Evolutionary conservation across 2,888 invertebrate genomes (phyloP).

Genomic region (Tetrapedia diversipes): DNA sequence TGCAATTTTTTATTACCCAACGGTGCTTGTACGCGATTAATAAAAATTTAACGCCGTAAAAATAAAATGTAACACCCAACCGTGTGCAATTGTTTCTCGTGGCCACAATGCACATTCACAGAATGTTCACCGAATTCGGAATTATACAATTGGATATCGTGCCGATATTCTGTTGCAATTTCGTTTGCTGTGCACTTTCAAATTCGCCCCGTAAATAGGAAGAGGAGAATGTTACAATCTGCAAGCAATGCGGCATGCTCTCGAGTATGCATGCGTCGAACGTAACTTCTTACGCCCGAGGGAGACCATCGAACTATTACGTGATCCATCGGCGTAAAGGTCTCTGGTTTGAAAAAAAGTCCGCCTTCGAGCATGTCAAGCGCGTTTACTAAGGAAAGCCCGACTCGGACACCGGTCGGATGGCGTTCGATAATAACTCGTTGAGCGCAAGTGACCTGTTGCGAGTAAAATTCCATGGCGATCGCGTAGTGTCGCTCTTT

Average conservation of each 20-base stretch:
- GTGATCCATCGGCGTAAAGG: slow-evolving; percentile 53
- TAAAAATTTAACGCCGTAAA: too few species aligned
- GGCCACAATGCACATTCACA: too few species aligned
- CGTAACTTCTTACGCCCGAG: slow-evolving; percentile 31
- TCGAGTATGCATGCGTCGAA: slow-evolving; percentile 1
- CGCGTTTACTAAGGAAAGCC: slow-evolving; percentile 19
- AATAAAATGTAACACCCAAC: too few species aligned
- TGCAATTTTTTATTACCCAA: too few species aligned
- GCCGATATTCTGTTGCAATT: neutral
- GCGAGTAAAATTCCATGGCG: slow-evolving; percentile 29
- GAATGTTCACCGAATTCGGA: too few species aligned
- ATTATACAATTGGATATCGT: too few species aligned
- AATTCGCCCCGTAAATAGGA: neutral
- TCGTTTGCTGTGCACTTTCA: neutral
- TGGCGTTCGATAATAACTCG: slow-evolving; percentile 44
- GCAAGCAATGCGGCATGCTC: neutral
- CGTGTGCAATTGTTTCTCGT: too few species aligned
- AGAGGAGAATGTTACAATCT: neutral
- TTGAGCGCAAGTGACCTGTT: slow-evolving; percentile 47
- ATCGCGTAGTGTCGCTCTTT: slow-evolving; percentile 20
- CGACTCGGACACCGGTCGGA: slow-evolving; percentile 28
- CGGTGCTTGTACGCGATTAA: too few species aligned
- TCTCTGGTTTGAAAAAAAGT: slow-evolving; percentile 60
- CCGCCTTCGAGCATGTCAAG: slow-evolving; percentile 8
- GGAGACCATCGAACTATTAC: slow-evolving; percentile 60